Evolutionary conservation across 2,797 vertebrate species (phyloP).

Genomic region (Parauchenoglanis ngamensis): DNA sequence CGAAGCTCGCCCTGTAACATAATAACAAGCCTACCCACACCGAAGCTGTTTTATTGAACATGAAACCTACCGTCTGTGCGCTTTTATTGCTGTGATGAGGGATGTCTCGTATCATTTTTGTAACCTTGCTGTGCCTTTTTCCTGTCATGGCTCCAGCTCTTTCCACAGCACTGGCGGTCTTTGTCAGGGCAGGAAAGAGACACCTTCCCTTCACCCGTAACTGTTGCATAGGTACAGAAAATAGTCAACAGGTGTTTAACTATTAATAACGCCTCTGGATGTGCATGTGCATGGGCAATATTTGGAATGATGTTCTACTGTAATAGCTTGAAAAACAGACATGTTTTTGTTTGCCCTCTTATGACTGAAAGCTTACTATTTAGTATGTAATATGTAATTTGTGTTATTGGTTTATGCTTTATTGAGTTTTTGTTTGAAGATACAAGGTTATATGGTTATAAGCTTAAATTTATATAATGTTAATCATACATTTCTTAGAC

Average conservation of each 20-base stretch:
- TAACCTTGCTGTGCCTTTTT: conserved; percentile 51
- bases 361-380: neutral
- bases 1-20: neutral
- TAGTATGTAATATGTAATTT: neutral
- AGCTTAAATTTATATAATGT: neutral
- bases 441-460: neutral
- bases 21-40: conserved; percentile 1
- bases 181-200: conserved; percentile 42
- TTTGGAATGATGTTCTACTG: neutral
- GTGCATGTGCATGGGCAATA: neutral
- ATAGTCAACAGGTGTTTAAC: conserved; percentile 42
- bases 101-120: conserved; percentile 49
- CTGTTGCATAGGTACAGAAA: conserved; percentile 42
- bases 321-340: neutral
- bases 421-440: neutral
- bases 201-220: conserved; percentile 27
- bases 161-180: neutral
- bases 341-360: neutral
- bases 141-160: conserved; percentile 52
- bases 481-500: neutral
- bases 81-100: conserved; percentile 51
- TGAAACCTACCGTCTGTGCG: conserved; percentile 65
- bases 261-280: conserved; percentile 43
- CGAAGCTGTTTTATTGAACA: conserved; percentile 20
- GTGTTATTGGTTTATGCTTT: neutral